A percentile compares a stretch with the other conserved stretches of the same genome.
Conservation (phyloP, 2,888 invertebrate species). For the Drosophila maculinotata region DNA sequence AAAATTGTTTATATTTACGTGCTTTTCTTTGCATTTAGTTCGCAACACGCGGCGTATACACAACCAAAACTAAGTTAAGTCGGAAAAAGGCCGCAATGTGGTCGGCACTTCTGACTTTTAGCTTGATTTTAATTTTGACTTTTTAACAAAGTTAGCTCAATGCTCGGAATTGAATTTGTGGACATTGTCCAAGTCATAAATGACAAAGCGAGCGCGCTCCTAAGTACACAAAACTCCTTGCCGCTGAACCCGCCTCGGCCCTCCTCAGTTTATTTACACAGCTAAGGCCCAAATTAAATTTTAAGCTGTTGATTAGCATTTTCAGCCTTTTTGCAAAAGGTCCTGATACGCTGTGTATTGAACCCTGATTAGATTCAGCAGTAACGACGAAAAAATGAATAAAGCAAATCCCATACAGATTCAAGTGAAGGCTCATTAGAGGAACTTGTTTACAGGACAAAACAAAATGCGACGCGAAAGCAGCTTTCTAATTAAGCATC, state of each 20-base stretch:
- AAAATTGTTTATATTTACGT: conserved; percentile 41
- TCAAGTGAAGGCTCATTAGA: conserved; percentile 69
- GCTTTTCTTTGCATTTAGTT: conserved; percentile 47
- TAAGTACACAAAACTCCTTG: conserved; percentile 67
- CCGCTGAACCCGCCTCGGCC: neutral
- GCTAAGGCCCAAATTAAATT: conserved; percentile 77
- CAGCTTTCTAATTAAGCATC: conserved; percentile 69
- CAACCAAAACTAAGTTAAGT: conserved; percentile 59
- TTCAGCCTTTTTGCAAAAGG: conserved; percentile 37
- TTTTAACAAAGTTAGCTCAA: conserved; percentile 78
- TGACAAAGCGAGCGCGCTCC: conserved; percentile 61
- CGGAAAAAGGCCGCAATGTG: conserved; percentile 55
- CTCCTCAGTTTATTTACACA: conserved; percentile 63
- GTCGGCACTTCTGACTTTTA: conserved; percentile 50
- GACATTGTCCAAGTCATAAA: conserved; percentile 65
- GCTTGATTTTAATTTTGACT: conserved; percentile 77
- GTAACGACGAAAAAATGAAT: conserved; percentile 38
- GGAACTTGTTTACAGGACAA: conserved; percentile 36
- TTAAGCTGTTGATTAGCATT: conserved; percentile 81
- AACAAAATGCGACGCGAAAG: conserved; percentile 33
- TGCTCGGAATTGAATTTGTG: conserved; percentile 73
- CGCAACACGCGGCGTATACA: conserved; percentile 54
- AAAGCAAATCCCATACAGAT: conserved; percentile 37
- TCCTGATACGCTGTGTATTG: conserved; percentile 64
- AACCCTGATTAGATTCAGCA: conserved; percentile 68